phyloP scores from a whole-genome alignment of 1,140 invertebrate genomes.

The Rhagoletis pomonella region DNA sequence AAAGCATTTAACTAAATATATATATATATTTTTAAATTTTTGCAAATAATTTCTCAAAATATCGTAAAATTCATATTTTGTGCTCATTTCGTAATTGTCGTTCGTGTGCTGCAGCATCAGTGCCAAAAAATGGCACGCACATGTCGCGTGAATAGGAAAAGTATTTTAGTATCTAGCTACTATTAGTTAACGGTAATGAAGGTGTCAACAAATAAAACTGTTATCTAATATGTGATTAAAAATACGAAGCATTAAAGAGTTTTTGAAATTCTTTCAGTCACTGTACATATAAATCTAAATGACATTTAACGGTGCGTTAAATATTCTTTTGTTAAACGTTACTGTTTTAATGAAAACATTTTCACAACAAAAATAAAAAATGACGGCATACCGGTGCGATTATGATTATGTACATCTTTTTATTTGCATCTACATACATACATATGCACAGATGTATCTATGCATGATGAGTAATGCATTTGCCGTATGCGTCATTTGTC shows the following conservation, averaged over 20 bases:
- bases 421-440: neutral
- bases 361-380: slow-evolving; percentile 23
- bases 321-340: slow-evolving; percentile 7
- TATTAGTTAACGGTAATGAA: neutral
- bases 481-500: neutral
- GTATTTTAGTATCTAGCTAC: neutral
- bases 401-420: neutral
- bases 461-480: neutral
- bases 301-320: neutral
- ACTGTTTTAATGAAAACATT: neutral
- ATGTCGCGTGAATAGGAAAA: neutral
- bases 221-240: neutral
- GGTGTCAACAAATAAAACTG: slow-evolving; percentile 7
- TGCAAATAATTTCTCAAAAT: too few species aligned
- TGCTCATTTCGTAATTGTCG: too few species aligned
- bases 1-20: too few species aligned
- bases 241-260: neutral
- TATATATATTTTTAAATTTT: too few species aligned
- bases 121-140: neutral
- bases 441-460: neutral
- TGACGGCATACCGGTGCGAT: neutral
- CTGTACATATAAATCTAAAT: neutral
- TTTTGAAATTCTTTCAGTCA: neutral
- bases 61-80: too few species aligned
- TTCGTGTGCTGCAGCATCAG: too few species aligned